Evolutionary conservation across 1,140 invertebrate species (phyloP).

Genomic region (Drosophila triauraria): DNA sequence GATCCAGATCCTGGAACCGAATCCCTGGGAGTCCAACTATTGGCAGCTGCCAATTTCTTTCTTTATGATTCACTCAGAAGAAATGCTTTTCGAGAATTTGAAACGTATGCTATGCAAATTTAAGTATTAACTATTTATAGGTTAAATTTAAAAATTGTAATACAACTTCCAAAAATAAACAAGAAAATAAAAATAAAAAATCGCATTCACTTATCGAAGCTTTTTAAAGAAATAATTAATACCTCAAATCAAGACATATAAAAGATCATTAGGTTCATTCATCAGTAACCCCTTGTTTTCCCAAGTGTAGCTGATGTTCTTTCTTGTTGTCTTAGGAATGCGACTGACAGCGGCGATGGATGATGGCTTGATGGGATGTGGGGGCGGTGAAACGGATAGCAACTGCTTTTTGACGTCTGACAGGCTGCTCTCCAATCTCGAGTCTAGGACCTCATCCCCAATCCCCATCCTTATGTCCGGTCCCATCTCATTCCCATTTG

Average conservation of each 20-base stretch:
- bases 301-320: slow-evolving; percentile 11
- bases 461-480: background rate
- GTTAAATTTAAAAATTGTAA: no score
- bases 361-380: slow-evolving; percentile 25
- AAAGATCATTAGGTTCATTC: background rate
- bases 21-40: slow-evolving; percentile 51
- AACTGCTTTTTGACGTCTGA: slow-evolving; percentile 65
- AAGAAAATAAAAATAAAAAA: no score
- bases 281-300: background rate
- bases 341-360: slow-evolving; percentile 47
- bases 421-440: slow-evolving; percentile 43
- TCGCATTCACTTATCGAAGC: no score
- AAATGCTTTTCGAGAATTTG: background rate
- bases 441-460: slow-evolving; percentile 2
- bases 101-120: background rate
- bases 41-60: slow-evolving; percentile 55
- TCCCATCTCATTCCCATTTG: background rate
- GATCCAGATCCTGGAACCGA: slow-evolving; percentile 30
- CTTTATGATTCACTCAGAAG: background rate
- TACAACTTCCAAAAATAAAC: background rate
- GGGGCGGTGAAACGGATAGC: slow-evolving; percentile 49
- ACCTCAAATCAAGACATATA: no score
- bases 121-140: no score
- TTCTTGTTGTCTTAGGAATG: slow-evolving; percentile 53
- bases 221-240: no score